Conservation (phyloP, 2,113 vertebrate species). For the Tetrax tetrax region DNA sequence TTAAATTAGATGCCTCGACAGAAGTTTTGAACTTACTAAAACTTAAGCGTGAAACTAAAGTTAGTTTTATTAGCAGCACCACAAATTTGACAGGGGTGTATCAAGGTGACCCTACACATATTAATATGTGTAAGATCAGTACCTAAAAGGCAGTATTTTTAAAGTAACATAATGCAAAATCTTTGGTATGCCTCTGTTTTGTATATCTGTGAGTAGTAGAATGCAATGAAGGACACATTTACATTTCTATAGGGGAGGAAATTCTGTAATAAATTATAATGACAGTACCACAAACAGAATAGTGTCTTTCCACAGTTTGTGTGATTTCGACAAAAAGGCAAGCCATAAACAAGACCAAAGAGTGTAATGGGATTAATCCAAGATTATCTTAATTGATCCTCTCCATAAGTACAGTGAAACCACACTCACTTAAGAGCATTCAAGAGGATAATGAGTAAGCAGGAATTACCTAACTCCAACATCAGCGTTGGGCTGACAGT, state of each 20-base stretch:
- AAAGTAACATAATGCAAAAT: neutral
- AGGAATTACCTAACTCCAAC: conserved; percentile 9
- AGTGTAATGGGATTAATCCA: conserved; percentile 48
- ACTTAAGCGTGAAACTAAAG: neutral
- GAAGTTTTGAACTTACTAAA: neutral
- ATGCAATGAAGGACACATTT: neutral
- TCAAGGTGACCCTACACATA: neutral
- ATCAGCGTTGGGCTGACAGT: neutral
- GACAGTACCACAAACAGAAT: neutral
- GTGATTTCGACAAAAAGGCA: neutral
- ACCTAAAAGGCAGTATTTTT: neutral
- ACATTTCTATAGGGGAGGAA: neutral
- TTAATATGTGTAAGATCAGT: neutral
- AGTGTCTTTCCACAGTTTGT: neutral
- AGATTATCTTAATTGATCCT: conserved; percentile 64
- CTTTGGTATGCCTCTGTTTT: neutral
- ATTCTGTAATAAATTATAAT: neutral
- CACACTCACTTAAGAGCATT: conserved; percentile 43
- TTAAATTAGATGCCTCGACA: neutral
- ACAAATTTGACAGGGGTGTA: neutral
- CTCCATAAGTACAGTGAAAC: conserved; percentile 30
- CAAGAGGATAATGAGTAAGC: conserved; percentile 43
- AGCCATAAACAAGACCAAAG: conserved; percentile 29
- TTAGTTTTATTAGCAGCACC: neutral
- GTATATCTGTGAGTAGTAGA: neutral